Conservation (phyloP, 2,888 invertebrate genomes). For the Cephus rjabovi region DNA sequence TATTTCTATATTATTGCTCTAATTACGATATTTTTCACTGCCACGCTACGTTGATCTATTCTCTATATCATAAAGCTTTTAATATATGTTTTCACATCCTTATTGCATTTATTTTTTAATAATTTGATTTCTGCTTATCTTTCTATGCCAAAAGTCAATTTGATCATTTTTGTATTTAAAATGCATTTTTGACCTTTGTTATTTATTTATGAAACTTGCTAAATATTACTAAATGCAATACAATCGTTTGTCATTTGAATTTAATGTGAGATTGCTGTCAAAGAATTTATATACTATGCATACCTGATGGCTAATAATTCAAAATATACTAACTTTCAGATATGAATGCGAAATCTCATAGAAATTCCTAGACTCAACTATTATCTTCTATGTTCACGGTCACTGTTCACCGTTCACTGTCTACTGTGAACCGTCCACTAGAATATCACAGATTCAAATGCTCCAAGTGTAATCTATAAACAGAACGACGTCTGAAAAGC, state of each 20-base stretch:
- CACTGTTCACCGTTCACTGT: background rate
- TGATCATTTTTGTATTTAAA: background rate
- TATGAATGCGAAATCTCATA: background rate
- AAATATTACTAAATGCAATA: background rate
- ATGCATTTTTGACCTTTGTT: background rate
- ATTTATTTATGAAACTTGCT: background rate
- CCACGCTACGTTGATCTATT: background rate
- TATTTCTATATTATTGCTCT: too few species aligned
- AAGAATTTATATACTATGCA: background rate
- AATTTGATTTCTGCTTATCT: too few species aligned
- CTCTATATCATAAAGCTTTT: background rate
- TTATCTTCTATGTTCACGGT: background rate
- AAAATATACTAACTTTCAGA: background rate
- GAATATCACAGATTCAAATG: background rate
- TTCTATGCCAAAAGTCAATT: too few species aligned
- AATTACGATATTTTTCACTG: background rate
- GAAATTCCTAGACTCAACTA: background rate
- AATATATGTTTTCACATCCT: background rate
- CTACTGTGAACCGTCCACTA: background rate
- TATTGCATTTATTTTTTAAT: too few species aligned
- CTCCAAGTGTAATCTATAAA: slow-evolving; percentile 46
- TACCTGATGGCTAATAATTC: background rate
- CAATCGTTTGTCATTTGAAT: background rate
- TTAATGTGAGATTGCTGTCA: background rate
- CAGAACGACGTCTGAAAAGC: slow-evolving; percentile 30